Evolutionary conservation across 2,113 vertebrate genomes (phyloP).

Genomic region (Coregonus clupeaformis): DNA sequence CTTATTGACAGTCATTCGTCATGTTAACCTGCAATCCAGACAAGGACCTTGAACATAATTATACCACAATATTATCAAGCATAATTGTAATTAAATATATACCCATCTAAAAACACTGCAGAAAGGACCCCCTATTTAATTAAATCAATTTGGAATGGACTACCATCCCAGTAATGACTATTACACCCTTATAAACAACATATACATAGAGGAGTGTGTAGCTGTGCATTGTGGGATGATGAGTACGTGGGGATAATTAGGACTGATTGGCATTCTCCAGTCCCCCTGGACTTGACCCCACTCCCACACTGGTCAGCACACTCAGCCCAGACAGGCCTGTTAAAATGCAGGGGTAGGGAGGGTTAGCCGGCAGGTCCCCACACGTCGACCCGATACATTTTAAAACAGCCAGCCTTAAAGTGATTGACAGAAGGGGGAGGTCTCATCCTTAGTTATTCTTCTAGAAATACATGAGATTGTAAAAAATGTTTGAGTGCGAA

Average conservation of each 20-base stretch:
- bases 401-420: conserved; percentile 21
- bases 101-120: no score
- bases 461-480: conserved; percentile 60
- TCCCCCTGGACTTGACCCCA: conserved; percentile 55
- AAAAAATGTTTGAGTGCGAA: conserved; percentile 43
- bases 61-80: conserved; percentile 50
- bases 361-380: conserved; percentile 21
- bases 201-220: background rate
- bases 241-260: conserved; percentile 39
- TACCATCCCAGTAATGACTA: conserved; percentile 44
- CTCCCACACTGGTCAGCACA: conserved; percentile 27
- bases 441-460: conserved; percentile 51
- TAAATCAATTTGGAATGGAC: background rate
- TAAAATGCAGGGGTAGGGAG: conserved; percentile 44
- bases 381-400: conserved; percentile 32
- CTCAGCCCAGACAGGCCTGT: conserved; percentile 47
- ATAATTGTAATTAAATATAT: conserved; percentile 33
- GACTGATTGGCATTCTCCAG: conserved; percentile 39
- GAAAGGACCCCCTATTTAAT: background rate
- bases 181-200: conserved; percentile 20
- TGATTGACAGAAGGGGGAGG: conserved; percentile 55
- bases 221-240: conserved; percentile 21
- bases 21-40: conserved; percentile 44
- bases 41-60: conserved; percentile 63
- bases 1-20: conserved; percentile 58